Conservation (phyloP, 2,113 vertebrate genomes). For the Mustela lutreola region DNA sequence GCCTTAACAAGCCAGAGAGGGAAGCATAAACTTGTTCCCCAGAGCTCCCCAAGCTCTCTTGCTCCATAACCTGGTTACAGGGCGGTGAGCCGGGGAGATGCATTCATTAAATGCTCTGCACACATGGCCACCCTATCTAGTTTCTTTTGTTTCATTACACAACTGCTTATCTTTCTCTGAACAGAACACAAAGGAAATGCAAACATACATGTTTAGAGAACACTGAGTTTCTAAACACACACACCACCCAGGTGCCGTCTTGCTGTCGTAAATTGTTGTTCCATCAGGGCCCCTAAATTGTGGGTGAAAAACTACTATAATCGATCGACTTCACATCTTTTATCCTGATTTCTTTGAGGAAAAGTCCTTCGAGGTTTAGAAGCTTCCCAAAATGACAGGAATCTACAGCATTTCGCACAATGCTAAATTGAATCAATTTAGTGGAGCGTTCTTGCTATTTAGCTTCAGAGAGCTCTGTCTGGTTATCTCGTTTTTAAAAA, state of each 20-base stretch:
- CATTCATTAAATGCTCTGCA: neutral
- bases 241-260: neutral
- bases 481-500: neutral
- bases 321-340: neutral
- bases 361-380: neutral
- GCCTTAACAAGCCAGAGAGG: neutral
- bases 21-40: neutral
- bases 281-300: neutral
- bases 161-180: conserved; percentile 38
- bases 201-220: neutral
- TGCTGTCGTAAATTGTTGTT: neutral
- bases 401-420: neutral
- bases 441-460: neutral
- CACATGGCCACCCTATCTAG: neutral
- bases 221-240: neutral
- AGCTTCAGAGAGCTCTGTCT: neutral
- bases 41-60: neutral
- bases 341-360: neutral
- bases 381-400: neutral
- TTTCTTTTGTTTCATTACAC: conserved; percentile 17
- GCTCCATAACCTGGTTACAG: rapidly evolving
- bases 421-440: neutral
- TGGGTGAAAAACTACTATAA: neutral
- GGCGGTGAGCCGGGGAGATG: neutral
- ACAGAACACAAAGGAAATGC: neutral